Evolutionary conservation across 2,797 vertebrate species (phyloP).

Genomic region (Siniperca undulata): DNA sequence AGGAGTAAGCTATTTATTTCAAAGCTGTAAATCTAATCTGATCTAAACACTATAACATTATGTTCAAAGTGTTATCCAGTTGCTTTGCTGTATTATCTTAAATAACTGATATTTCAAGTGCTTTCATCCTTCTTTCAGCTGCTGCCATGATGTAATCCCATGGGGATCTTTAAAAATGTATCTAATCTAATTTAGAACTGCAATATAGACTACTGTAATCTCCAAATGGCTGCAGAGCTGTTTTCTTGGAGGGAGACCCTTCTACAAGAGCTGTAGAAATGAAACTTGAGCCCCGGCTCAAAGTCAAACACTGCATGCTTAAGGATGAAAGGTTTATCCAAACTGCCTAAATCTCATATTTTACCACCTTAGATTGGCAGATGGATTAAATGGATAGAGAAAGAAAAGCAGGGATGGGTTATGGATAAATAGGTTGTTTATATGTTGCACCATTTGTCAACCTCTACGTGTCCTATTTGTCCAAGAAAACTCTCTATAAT

Average conservation of each 20-base stretch:
- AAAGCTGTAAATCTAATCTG: neutral
- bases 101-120: neutral
- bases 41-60: neutral
- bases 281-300: neutral
- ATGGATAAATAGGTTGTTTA: neutral
- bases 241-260: conserved; percentile 12
- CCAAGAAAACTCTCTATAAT: neutral
- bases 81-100: neutral
- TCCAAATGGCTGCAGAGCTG: conserved; percentile 21
- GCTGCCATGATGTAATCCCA: neutral
- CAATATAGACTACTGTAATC: conserved; percentile 15
- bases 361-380: neutral
- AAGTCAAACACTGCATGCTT: conserved; percentile 4
- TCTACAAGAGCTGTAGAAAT: neutral
- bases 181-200: conserved; percentile 25
- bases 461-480: neutral
- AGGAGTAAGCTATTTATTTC: neutral
- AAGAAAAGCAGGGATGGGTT: neutral
- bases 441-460: conserved; percentile 1
- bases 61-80: conserved; percentile 6
- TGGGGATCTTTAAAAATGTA: conserved; percentile 26
- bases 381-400: neutral
- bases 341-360: neutral
- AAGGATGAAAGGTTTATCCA: conserved; percentile 9
- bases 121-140: neutral